A percentile compares a stretch with the other conserved stretches of the same genome.
Conservation (phyloP, 2,888 invertebrate species). For the Drosophila meridionalis region DNA sequence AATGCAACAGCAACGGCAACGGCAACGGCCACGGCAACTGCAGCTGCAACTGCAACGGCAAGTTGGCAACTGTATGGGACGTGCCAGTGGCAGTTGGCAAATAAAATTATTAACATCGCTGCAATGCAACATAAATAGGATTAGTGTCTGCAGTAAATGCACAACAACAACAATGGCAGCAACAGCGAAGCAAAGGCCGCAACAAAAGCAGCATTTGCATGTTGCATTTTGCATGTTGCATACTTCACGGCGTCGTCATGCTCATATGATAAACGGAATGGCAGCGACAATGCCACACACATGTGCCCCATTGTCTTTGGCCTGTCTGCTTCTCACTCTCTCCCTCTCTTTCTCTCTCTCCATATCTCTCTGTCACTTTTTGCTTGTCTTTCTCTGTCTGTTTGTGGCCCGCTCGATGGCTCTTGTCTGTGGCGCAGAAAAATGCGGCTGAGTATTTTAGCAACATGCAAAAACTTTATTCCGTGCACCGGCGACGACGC, state of each 20-base stretch:
- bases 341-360: constrained; percentile 15
- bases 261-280: constrained; percentile 71
- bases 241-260: constrained; percentile 67
- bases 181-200: constrained; percentile 36
- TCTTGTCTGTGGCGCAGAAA: constrained; percentile 57
- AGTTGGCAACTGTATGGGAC: constrained; percentile 52
- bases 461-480: constrained; percentile 77
- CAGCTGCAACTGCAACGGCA: constrained; percentile 25
- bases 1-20: constrained; percentile 22
- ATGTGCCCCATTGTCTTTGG: constrained; percentile 49
- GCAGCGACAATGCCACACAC: constrained; percentile 65
- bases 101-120: constrained; percentile 81
- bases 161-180: constrained; percentile 31
- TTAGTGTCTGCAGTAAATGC: constrained; percentile 78
- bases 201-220: constrained; percentile 49
- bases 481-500: constrained; percentile 59
- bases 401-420: constrained; percentile 37
- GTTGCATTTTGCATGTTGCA: constrained; percentile 75
- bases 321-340: constrained; percentile 7
- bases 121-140: constrained; percentile 80
- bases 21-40: constrained; percentile 19
- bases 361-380: background rate
- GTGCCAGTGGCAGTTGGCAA: constrained; percentile 67
- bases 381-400: constrained; percentile 31
- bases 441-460: constrained; percentile 76